These are phyloP conservation scores for Spodoptera littoralis DNA, from an alignment of 2,888 invertebrate genomes.

Conservation along the genomic window DNA sequence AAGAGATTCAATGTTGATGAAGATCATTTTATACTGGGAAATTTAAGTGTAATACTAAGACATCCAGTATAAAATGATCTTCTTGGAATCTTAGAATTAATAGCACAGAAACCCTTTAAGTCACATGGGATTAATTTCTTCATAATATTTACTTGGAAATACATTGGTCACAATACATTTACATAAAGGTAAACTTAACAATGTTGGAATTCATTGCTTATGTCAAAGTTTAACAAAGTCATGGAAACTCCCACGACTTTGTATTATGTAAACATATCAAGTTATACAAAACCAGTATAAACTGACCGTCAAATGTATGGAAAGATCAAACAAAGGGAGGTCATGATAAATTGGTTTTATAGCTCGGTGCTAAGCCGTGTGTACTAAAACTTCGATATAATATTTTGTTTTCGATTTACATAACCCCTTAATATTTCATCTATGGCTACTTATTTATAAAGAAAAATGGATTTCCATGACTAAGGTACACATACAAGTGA, in stretches of 20 bases:
- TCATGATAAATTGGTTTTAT: too few species aligned
- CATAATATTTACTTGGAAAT: slow-evolving; percentile 38
- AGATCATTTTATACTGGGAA: too few species aligned
- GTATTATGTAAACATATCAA: neutral
- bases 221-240: slow-evolving; percentile 47
- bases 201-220: slow-evolving; percentile 43
- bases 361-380: too few species aligned
- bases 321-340: too few species aligned
- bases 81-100: slow-evolving; percentile 1
- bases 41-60: too few species aligned
- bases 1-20: too few species aligned
- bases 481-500: too few species aligned
- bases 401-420: slow-evolving; percentile 20
- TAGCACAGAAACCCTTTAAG: slow-evolving; percentile 45
- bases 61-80: too few species aligned
- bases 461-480: too few species aligned
- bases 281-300: too few species aligned
- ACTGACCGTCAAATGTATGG: too few species aligned
- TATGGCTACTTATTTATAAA: neutral
- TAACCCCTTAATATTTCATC: slow-evolving; percentile 11
- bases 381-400: slow-evolving; percentile 15
- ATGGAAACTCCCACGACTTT: slow-evolving; percentile 33
- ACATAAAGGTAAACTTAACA: slow-evolving; percentile 50
- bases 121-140: slow-evolving; percentile 45
- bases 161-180: slow-evolving; percentile 43